Evolutionary conservation across 64 coral and sea anemone genomes (phyloP).

Genomic region (Acropora tenuis): DNA sequence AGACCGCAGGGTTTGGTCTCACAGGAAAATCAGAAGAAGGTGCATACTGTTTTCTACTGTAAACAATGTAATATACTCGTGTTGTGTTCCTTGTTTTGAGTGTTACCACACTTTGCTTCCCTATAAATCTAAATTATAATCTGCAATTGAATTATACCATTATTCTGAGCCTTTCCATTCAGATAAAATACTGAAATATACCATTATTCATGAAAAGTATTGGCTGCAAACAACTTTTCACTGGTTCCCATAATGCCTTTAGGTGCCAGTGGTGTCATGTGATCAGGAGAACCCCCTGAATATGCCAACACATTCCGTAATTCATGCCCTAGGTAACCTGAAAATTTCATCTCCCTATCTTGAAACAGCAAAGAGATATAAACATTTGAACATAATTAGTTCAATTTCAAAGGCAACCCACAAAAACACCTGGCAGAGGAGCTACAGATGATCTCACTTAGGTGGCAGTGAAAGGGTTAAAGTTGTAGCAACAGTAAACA

Average conservation of each 20-base stretch:
- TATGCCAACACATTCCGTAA: background rate
- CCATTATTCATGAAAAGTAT: slow-evolving; percentile 3
- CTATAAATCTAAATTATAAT: no score
- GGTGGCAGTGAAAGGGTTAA: no score
- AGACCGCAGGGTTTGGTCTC: background rate
- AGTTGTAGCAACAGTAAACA: background rate
- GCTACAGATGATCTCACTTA: no score
- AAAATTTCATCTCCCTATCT: slow-evolving; percentile 25
- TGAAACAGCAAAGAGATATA: slow-evolving; percentile 26
- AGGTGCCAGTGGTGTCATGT: background rate
- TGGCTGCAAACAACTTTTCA: background rate
- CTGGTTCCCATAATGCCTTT: background rate
- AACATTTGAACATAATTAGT: background rate
- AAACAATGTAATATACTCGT: slow-evolving; percentile 40
- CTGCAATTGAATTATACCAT: background rate
- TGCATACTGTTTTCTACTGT: slow-evolving; percentile 22
- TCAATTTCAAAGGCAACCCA: background rate
- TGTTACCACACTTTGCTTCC: no score
- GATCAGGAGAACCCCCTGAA: background rate
- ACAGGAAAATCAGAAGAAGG: background rate
- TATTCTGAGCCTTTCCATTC: slow-evolving; percentile 13
- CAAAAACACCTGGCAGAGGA: background rate
- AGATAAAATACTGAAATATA: background rate
- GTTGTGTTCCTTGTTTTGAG: no score
- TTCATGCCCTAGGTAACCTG: slow-evolving; percentile 6